A percentile compares a stretch with the other conserved stretches of the same genome.
Evolutionary conservation across 2,888 invertebrate genomes (phyloP).

Genomic region (Drosophila melanosoma): DNA sequence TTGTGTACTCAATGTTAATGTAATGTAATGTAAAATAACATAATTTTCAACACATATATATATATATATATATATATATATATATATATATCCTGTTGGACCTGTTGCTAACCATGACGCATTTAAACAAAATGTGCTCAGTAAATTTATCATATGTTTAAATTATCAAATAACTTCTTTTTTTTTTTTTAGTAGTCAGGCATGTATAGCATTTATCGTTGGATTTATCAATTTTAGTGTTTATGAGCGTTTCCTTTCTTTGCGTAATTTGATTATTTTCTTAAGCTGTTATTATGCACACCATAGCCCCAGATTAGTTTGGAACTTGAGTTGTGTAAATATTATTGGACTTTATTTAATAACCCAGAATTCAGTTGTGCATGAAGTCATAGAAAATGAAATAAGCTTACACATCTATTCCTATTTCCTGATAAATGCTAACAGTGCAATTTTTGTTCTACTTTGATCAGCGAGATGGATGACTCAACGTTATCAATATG

Average conservation of each 20-base stretch:
- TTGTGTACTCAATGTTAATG: too few species aligned
- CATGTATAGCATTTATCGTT: too few species aligned
- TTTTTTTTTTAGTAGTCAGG: too few species aligned
- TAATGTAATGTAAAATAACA: too few species aligned
- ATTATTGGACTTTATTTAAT: conserved; percentile 17
- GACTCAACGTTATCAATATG: conserved; percentile 32
- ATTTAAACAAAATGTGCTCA: too few species aligned
- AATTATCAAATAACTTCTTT: too few species aligned
- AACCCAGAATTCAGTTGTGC: background rate
- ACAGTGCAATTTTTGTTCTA: conserved; percentile 10
- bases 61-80: too few species aligned
- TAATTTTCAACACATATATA: too few species aligned
- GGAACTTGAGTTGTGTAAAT: conserved; percentile 6
- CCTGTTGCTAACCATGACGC: too few species aligned
- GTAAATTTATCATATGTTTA: too few species aligned
- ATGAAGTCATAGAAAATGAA: conserved; percentile 30
- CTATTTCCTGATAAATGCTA: background rate
- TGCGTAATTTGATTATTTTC: conserved; percentile 32
- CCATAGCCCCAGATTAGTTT: conserved; percentile 8
- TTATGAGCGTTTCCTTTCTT: conserved; percentile 31
- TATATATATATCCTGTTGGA: too few species aligned
- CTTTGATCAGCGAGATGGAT: conserved; percentile 26
- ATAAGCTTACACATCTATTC: background rate
- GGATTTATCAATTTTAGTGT: conserved; percentile 40
- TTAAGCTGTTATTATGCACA: conserved; percentile 8